phyloP scores from a whole-genome alignment of 2,797 vertebrate species.

The Sparus aurata region DNA sequence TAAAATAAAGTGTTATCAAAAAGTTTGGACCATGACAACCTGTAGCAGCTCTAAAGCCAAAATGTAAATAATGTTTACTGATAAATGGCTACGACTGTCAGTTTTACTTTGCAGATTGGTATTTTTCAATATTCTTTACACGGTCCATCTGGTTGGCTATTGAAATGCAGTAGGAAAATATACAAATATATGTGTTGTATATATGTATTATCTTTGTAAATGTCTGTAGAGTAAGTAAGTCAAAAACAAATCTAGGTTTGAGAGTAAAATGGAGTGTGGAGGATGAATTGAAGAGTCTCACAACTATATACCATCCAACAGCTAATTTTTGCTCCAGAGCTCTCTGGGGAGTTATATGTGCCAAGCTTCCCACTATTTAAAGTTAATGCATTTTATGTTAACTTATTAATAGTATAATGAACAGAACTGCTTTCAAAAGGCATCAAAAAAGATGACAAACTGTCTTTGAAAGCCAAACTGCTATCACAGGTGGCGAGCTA shows the following conservation, averaged over 20 bases:
- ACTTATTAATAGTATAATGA: background rate
- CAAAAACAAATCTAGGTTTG: no score
- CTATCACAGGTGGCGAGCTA: conserved; percentile 8
- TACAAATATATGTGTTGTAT: background rate
- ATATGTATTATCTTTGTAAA: background rate
- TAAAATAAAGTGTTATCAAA: background rate
- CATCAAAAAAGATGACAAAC: background rate
- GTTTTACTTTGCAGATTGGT: background rate
- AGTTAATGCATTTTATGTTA: no score
- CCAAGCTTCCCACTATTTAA: no score
- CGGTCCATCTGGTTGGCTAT: background rate
- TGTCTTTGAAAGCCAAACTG: background rate
- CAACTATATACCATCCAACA: no score
- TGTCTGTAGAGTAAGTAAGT: no score
- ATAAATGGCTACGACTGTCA: background rate
- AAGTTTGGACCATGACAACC: background rate
- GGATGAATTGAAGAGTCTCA: no score
- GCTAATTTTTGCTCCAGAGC: background rate
- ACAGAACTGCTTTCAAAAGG: background rate
- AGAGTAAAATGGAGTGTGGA: no score
- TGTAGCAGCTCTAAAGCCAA: background rate
- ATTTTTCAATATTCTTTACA: background rate
- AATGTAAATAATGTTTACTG: background rate
- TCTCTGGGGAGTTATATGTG: background rate
- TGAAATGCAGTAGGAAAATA: background rate